These are phyloP conservation scores for Sardinella longiceps DNA, from an alignment of 2,797 vertebrate species.

Conservation along the genomic window DNA sequence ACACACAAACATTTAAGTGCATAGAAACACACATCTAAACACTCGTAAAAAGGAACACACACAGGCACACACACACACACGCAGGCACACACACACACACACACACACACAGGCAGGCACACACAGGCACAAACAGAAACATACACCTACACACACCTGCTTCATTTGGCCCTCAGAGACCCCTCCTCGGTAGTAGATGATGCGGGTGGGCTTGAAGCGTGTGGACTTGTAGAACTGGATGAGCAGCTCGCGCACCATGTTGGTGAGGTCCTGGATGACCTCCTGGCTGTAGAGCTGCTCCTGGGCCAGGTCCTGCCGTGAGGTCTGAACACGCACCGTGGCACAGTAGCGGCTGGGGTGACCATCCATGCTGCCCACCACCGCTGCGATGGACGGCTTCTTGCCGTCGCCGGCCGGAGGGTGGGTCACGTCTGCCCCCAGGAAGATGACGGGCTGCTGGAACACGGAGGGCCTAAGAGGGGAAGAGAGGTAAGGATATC, in stretches of 20 bases:
- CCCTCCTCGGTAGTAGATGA: slow-evolving; percentile 97
- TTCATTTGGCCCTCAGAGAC: slow-evolving; percentile 99
- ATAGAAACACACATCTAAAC: neutral
- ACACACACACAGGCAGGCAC: neutral
- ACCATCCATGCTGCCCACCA: slow-evolving; percentile 98
- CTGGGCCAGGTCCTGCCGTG: slow-evolving; percentile 94
- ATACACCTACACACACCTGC: slow-evolving; percentile 80
- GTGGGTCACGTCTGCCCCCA: slow-evolving; percentile 94
- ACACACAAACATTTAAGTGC: neutral
- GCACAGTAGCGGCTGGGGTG: slow-evolving; percentile 98
- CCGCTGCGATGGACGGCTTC: slow-evolving; percentile 95
- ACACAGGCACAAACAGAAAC: too few relatives aligned
- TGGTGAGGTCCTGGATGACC: slow-evolving; percentile 96
- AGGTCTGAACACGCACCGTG: slow-evolving; percentile 96
- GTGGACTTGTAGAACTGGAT: slow-evolving; percentile 99
- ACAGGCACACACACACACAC: neutral
- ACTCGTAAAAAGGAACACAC: neutral
- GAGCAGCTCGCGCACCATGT: slow-evolving; percentile 95
- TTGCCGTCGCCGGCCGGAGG: slow-evolving; percentile 95
- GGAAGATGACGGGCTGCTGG: slow-evolving; percentile 97
- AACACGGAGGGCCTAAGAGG: slow-evolving; percentile 91
- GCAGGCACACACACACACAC: neutral
- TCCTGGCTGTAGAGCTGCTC: slow-evolving; percentile 98
- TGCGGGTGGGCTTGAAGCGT: slow-evolving; percentile 95
- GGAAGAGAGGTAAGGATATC: neutral